Percentiles rank a stretch among this genome's conserved stretches.
These are phyloP conservation scores for Cyanoderma ruficeps DNA, from an alignment of 2,113 vertebrate genomes.

Conservation along the genomic window DNA sequence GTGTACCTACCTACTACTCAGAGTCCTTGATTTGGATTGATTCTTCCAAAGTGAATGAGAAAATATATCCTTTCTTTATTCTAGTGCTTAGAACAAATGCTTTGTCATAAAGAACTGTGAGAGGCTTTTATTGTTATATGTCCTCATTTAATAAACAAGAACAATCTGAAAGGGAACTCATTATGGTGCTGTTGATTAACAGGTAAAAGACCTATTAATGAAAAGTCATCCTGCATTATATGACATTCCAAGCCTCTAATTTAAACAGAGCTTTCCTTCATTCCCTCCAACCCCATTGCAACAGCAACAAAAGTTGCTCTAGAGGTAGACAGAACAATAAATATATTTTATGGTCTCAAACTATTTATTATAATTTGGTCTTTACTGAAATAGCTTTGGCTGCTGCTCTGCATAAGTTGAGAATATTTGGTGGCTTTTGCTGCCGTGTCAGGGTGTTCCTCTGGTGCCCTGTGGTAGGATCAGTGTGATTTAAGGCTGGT, in stretches of 20 bases:
- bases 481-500: neutral
- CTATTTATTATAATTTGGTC: neutral
- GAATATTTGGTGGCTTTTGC: neutral
- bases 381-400: neutral
- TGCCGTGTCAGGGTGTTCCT: neutral
- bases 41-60: neutral
- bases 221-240: neutral
- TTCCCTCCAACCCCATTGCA: neutral
- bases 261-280: neutral
- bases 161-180: neutral
- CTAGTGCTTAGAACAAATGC: neutral
- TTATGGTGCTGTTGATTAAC: neutral
- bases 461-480: neutral
- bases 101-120: neutral
- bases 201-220: conserved; percentile 16
- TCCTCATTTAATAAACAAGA: neutral
- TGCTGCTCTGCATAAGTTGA: neutral
- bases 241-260: neutral
- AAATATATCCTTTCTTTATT: neutral
- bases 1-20: neutral
- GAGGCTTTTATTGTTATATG: neutral
- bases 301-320: conserved; percentile 22
- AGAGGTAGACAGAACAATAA: neutral
- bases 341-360: neutral
- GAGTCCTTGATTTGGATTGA: neutral